Base-by-base conservation (phyloP, 2,113 vertebrate species). In the Psilopogon haemacephalus region DNA sequence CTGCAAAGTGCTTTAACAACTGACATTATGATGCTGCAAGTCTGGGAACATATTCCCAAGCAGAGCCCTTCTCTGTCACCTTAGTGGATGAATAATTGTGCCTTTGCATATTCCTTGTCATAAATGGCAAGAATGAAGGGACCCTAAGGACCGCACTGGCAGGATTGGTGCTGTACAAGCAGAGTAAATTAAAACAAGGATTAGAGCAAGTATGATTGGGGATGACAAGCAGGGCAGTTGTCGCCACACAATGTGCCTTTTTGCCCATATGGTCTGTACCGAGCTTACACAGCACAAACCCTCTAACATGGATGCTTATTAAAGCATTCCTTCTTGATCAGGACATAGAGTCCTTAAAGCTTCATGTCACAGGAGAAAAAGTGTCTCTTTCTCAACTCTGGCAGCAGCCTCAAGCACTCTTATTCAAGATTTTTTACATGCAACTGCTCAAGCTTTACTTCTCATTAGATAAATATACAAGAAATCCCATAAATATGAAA, bases 161-260 rank as follows among this genome's bases (percentile, higher is more conserved):
- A 98, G 98, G 98, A 91, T 96, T 97, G 98, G 97, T 97, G 98
- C 98, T 98, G 97, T 97, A 97, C 97, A 98, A 98, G 98, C 98
- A 97, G 98, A 98, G 98, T 98, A 98, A 99, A 99, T 99, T 99
- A 99, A 99, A 99, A 98, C 97, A 97, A 98, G 98, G 98, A 98
- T 99, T 98, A 98, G 97, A 97, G 97, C 97, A 95, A 97, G 98
- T 95, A 93, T 98, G 98, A 99, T 98, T 98, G 98, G 97, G 97
- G 98, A 98, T 99, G 99, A 99, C 98, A 99, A 98, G 98, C 98
- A 97, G 98, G 98, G 98, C 97, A 97, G 97, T 98, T 92, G 97
- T 96, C 79, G 97, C 97, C 98, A 89, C 96, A 96, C 98, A 97
- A 97, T 92, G 96, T 97, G 98, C 96, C 96, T 97, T 97, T 98